Conservation (phyloP, 2,113 vertebrate genomes). For the Podarcis cretensis region DNA sequence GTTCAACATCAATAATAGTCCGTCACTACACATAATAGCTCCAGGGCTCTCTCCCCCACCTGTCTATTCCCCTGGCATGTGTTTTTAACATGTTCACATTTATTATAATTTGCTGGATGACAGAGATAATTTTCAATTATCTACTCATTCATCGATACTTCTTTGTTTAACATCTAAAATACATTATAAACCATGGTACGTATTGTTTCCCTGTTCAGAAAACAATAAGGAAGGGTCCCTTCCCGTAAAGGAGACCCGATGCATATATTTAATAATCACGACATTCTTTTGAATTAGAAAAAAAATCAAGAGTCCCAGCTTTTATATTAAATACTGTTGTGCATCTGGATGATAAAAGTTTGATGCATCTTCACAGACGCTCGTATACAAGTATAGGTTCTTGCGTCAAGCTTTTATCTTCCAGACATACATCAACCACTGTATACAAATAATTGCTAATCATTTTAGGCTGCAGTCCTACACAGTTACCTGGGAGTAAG, state of each 20-base stretch:
- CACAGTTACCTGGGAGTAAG: slow-evolving; percentile 5
- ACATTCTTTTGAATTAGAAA: slow-evolving; percentile 56
- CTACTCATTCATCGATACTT: slow-evolving; percentile 67
- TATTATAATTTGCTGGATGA: slow-evolving; percentile 54
- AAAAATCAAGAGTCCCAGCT: slow-evolving; percentile 72
- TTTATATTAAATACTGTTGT: slow-evolving; percentile 65
- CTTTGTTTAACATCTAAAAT: slow-evolving; percentile 66
- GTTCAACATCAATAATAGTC: slow-evolving; percentile 64
- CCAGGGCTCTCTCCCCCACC: slow-evolving; percentile 37
- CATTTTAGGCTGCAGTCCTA: slow-evolving; percentile 53
- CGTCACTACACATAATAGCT: slow-evolving; percentile 61
- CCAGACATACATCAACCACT: slow-evolving; percentile 61
- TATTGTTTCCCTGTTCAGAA: slow-evolving; percentile 58
- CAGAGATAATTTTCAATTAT: slow-evolving; percentile 62
- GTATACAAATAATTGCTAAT: slow-evolving; percentile 63
- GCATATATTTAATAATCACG: slow-evolving; percentile 67
- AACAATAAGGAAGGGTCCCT: slow-evolving; percentile 65
- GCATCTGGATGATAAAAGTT: slow-evolving; percentile 68
- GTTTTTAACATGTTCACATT: slow-evolving; percentile 68
- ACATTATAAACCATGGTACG: slow-evolving; percentile 67
- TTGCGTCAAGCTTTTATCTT: slow-evolving; percentile 72
- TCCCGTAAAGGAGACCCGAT: slow-evolving; percentile 69
- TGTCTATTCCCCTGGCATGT: slow-evolving; percentile 70
- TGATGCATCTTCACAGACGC: slow-evolving; percentile 45
- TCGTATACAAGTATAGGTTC: slow-evolving; percentile 17